Evolutionary conservation across 2,113 vertebrate genomes (phyloP).

Genomic region (Syngnathus typhle): DNA sequence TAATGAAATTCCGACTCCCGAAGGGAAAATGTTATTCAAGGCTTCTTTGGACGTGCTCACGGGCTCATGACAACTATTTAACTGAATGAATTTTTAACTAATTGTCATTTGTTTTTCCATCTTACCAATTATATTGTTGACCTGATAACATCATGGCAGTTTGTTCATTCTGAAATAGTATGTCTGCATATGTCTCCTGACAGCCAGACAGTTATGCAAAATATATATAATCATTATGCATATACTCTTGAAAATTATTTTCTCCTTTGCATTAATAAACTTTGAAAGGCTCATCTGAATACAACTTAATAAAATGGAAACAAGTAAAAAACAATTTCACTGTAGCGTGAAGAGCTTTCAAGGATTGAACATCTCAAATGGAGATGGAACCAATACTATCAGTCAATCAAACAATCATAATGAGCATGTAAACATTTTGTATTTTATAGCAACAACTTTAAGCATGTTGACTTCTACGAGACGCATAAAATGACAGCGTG

Average conservation of each 20-base stretch:
- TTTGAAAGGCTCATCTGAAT: no score
- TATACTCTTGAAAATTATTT: no score
- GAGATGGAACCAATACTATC: background rate
- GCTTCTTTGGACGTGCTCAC: background rate
- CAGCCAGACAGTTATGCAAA: background rate
- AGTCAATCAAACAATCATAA: background rate
- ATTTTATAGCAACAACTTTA: background rate
- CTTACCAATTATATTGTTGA: background rate
- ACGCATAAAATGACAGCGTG: background rate
- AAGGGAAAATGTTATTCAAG: background rate
- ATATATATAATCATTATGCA: no score
- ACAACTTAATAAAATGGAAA: no score
- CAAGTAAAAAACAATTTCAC: background rate
- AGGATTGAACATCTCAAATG: background rate
- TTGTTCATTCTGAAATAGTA: background rate
- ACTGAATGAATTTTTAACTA: background rate
- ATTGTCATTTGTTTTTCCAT: background rate
- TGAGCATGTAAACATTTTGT: background rate
- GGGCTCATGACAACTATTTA: background rate
- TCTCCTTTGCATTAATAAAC: no score
- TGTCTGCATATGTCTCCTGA: background rate
- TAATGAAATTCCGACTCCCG: background rate
- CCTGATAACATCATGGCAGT: background rate
- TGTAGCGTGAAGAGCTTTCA: background rate
- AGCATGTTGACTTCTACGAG: background rate